Evolutionary conservation across 2,888 invertebrate species (phyloP), one percentile per base, ranked within the genome.

Genomic region (Eilema caniola): DNA sequence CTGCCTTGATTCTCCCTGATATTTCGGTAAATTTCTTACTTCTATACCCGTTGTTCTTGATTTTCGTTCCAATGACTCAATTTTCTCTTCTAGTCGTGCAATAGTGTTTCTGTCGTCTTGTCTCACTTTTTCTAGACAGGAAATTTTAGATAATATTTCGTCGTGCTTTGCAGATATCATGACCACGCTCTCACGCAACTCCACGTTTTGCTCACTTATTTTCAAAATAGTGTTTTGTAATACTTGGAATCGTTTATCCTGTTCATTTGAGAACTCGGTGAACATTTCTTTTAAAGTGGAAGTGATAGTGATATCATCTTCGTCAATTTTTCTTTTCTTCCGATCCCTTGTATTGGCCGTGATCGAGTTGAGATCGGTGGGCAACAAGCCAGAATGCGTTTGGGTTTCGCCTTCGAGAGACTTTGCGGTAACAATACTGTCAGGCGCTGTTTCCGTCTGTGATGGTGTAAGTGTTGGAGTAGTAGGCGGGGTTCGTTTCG

Each of bases 61-160:
- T 31, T 28, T 65, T 2, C 56, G 53, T 47, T 65, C 65, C 28
- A 65, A 23, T 10, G 8, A n/a, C 33, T 65, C 65, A 28, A 57
- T 65, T 57, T 65, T 31, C 16, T 53, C 53, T n/a, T 53, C 53
- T 16, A 53, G 53, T 3, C 16, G 53, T n/a, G 8, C 16, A 53
- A 53, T 53, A n/a, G 53, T 53, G 14, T 53, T 53, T 53, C 16
- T 53, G 53, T 53, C n/a, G n/a, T 53, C 53, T 33, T 33, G 31
- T 33, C 31, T 33, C 31, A 33, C 8, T n/a, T 53, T 53, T n/a
- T 53, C n/a, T 8, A 53, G n/a, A 2, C 53, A 53, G 8, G 53
- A n/a, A n/a, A n/a, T 53, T 53, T 53, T n/a, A 5, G 1, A 8
- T n/a, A 53, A 53, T 16, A 53, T 16, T 7, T 53, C 53, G n/a